Conservation (phyloP, 2,888 invertebrate species). For the Nephrotoma appendiculata region DNA sequence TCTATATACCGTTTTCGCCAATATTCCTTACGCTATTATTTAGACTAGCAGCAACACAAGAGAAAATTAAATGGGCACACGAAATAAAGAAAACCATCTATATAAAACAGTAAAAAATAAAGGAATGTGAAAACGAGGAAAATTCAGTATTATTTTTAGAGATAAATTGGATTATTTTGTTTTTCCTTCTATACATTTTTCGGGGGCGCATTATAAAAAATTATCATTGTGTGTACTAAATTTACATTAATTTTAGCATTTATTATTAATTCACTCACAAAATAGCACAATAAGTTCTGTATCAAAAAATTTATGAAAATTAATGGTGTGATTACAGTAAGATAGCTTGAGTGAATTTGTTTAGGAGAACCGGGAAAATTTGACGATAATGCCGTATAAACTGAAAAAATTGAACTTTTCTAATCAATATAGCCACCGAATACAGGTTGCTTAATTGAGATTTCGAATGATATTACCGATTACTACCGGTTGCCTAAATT, state of each 20-base stretch:
- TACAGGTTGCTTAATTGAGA: too few species aligned
- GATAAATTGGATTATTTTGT: neutral
- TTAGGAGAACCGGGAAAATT: too few species aligned
- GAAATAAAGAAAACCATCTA: neutral
- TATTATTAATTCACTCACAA: neutral
- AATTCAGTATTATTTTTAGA: neutral
- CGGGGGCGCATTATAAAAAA: neutral
- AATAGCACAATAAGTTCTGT: neutral
- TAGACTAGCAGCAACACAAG: neutral
- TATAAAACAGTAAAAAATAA: neutral
- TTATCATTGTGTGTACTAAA: neutral
- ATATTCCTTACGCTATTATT: neutral
- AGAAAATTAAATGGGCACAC: neutral
- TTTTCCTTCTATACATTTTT: neutral
- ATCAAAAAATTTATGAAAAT: neutral
- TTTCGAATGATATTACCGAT: too few species aligned
- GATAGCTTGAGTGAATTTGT: too few species aligned
- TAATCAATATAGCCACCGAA: too few species aligned
- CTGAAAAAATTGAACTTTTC: too few species aligned
- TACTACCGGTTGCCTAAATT: too few species aligned
- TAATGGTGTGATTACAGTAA: neutral
- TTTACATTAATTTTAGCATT: neutral
- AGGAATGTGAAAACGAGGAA: neutral
- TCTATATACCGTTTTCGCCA: neutral
- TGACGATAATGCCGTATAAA: too few species aligned